Percentiles rank a stretch among this genome's conserved stretches.
These are phyloP conservation scores for Lasioglossum pauxillum DNA, from an alignment of 2,888 invertebrate species.

Conservation along the genomic window DNA sequence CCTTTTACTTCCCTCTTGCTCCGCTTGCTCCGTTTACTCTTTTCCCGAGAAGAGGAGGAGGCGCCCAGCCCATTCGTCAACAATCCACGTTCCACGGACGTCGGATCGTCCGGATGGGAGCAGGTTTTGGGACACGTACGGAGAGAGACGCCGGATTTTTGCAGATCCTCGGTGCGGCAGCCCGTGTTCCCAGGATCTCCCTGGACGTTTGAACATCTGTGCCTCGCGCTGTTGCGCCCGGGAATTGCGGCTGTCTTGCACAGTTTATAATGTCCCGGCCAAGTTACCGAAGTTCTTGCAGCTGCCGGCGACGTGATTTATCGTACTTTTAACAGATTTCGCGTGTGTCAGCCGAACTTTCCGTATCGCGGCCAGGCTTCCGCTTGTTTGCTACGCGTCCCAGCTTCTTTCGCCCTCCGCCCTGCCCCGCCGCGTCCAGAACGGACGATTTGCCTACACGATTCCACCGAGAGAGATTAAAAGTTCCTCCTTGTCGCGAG, in stretches of 20 bases:
- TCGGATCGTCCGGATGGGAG: conserved; percentile 4
- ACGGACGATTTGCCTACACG: not conserved
- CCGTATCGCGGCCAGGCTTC: not conserved
- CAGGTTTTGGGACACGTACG: not conserved
- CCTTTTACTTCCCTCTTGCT: not conserved
- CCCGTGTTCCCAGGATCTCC: not conserved
- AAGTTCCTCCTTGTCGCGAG: not conserved
- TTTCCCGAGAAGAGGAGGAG: not conserved
- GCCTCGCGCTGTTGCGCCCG: conserved; percentile 5
- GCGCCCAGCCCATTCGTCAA: not conserved
- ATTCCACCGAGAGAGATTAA: not conserved
- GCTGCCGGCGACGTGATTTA: conserved; percentile 40
- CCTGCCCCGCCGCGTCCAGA: not conserved
- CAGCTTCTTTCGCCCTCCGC: not conserved
- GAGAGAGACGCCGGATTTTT: conserved; percentile 10
- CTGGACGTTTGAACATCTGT: conserved; percentile 31
- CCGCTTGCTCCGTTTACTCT: not conserved
- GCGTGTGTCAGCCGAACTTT: conserved; percentile 15
- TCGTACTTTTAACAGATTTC: conserved; percentile 49
- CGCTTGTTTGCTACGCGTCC: not conserved
- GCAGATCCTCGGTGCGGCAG: not conserved
- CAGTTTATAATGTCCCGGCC: conserved; percentile 37
- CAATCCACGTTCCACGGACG: conserved; percentile 2
- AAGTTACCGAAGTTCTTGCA: conserved; percentile 39
- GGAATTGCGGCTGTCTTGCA: conserved; percentile 30